Evolutionary conservation across 2,113 vertebrate species (phyloP).

Genomic region (Eulemur macaco): DNA sequence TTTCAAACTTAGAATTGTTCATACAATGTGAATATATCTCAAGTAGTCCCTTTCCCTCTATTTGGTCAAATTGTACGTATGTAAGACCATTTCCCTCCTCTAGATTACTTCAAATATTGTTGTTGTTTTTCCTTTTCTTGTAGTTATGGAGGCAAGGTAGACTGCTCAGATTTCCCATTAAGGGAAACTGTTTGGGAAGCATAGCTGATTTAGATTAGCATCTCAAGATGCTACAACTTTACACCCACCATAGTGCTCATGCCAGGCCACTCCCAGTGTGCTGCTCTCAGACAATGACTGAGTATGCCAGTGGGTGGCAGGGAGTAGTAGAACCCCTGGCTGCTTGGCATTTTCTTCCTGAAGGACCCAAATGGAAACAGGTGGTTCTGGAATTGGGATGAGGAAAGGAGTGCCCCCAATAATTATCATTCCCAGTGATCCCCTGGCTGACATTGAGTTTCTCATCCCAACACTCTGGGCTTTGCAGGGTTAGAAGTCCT

Average conservation of each 20-base stretch:
- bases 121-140: background rate
- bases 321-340: rapidly evolving
- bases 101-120: background rate
- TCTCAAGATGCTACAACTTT: background rate
- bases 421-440: background rate
- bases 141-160: background rate
- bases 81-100: background rate
- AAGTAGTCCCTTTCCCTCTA: background rate
- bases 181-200: background rate
- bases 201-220: background rate
- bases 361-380: background rate
- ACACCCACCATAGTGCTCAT: rapidly evolving
- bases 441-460: background rate
- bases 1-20: background rate
- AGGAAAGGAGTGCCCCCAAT: background rate
- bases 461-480: background rate
- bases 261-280: rapidly evolving
- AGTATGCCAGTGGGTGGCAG: background rate
- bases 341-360: background rate
- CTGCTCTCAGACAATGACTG: background rate
- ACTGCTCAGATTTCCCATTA: background rate
- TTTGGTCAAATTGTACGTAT: background rate
- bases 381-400: background rate
- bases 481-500: background rate
- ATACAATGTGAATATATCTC: background rate